These are phyloP conservation scores for Acanthurus lineatus DNA, from an alignment of 2,797 vertebrate species.

Conservation along the genomic window DNA sequence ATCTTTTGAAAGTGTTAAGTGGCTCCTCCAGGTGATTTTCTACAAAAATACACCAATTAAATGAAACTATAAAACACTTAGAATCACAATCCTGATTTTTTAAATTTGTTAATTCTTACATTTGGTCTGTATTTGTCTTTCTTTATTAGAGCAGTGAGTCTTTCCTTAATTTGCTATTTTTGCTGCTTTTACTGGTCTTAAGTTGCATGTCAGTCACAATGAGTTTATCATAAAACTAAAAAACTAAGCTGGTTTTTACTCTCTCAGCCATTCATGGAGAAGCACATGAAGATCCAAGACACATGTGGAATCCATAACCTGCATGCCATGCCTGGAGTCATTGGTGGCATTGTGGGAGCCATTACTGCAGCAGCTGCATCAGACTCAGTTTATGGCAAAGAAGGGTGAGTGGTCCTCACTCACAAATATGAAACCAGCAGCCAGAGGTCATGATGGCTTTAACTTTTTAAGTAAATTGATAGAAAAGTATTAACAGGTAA, in stretches of 20 bases:
- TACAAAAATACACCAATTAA: not conserved
- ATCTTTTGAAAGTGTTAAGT: not conserved
- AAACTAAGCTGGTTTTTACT: not conserved
- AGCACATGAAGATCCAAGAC: slow-evolving; percentile 92
- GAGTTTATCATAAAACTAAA: not conserved
- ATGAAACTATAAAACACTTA: not conserved
- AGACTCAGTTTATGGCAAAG: slow-evolving; percentile 82
- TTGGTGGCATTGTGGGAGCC: slow-evolving; percentile 95
- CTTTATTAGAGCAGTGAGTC: not conserved
- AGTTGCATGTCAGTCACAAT: too few species aligned
- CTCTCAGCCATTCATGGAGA: slow-evolving; percentile 92
- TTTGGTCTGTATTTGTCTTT: not conserved
- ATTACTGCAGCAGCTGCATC: slow-evolving; percentile 90
- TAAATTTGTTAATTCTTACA: not conserved
- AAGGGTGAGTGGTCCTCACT: slow-evolving; percentile 84
- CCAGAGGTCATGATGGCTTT: not conserved
- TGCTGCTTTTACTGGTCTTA: too few species aligned
- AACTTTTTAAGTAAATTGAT: not conserved
- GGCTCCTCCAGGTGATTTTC: not conserved
- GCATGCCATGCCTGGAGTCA: slow-evolving; percentile 93
- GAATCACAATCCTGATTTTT: too few species aligned
- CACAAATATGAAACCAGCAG: not conserved
- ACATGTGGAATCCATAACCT: slow-evolving; percentile 98
- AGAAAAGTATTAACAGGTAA: not conserved
- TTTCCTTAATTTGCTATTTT: not conserved